Percentiles rank a stretch among this genome's conserved stretches.
Evolutionary conservation across 2,113 vertebrate species (phyloP).

Genomic region (Passer domesticus): DNA sequence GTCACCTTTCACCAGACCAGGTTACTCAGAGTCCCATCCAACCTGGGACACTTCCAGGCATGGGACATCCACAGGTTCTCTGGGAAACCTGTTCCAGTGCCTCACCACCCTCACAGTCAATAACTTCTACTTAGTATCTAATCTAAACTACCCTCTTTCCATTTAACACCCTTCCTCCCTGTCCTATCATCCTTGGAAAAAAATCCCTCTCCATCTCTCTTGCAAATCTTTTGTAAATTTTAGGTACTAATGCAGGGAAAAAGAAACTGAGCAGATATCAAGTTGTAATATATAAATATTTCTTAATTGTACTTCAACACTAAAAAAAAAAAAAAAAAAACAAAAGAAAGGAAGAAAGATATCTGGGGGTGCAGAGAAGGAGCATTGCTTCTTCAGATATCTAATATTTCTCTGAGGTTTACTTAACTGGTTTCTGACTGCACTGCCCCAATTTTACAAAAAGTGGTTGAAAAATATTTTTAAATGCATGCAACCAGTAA

Average conservation of each 20-base stretch:
- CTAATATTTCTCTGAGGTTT: not conserved
- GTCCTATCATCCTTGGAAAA: not conserved
- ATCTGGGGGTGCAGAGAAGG: not conserved
- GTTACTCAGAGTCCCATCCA: not conserved
- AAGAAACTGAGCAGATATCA: not conserved
- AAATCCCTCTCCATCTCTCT: not conserved
- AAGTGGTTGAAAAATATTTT: not conserved
- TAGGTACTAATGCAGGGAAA: not conserved
- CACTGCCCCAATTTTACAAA: not conserved
- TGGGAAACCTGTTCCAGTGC: not conserved
- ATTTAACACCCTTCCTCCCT: not conserved
- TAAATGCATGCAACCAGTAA: not conserved
- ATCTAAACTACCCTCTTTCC: not conserved
- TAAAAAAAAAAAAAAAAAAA: not conserved
- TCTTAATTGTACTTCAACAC: not conserved
- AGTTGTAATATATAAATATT: not conserved
- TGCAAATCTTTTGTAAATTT: not conserved
- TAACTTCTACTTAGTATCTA: not conserved
- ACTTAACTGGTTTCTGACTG: not conserved
- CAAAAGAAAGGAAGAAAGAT: not conserved
- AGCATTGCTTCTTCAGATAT: not conserved
- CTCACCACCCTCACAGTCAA: not conserved
- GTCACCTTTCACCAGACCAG: not conserved
- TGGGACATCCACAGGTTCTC: not conserved
- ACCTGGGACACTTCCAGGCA: not conserved